These are phyloP conservation scores for Pocillopora meandrina DNA, from an alignment of 92 coral and sea anemone genomes.

Conservation along the genomic window DNA sequence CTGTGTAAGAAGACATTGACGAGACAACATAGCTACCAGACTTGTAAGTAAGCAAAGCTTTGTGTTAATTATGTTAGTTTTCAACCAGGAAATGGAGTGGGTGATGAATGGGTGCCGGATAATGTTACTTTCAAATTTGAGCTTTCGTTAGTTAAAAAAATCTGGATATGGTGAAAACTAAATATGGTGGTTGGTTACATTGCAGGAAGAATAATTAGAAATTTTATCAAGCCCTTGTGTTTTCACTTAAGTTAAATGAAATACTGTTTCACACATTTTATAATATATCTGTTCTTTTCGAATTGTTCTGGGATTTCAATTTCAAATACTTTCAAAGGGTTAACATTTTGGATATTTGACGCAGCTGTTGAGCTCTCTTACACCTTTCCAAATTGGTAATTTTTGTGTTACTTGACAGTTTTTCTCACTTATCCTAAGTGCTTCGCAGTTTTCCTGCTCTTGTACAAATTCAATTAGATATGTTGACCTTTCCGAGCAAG, in stretches of 20 bases:
- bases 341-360: not conserved
- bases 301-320: too few relatives aligned
- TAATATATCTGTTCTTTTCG: too few relatives aligned
- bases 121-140: not conserved
- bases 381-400: not conserved
- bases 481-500: slow-evolving; percentile 38
- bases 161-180: not conserved
- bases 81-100: slow-evolving; percentile 25
- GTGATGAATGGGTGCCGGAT: not conserved
- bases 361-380: slow-evolving; percentile 19
- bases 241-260: too few relatives aligned
- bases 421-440: slow-evolving; percentile 26
- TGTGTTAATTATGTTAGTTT: slow-evolving; percentile 4
- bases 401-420: slow-evolving; percentile 9
- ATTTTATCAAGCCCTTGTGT: too few relatives aligned
- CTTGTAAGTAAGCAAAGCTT: slow-evolving; percentile 27
- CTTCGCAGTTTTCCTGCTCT: slow-evolving; percentile 3
- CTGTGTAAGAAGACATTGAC: slow-evolving; percentile 38
- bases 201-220: too few relatives aligned
- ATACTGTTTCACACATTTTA: too few relatives aligned
- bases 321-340: too few relatives aligned
- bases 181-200: too few relatives aligned
- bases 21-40: slow-evolving; percentile 25
- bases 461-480: slow-evolving; percentile 41
- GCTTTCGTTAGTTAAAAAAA: not conserved